Conservation (phyloP, 2,888 invertebrate species). For the Germaria angustata region DNA sequence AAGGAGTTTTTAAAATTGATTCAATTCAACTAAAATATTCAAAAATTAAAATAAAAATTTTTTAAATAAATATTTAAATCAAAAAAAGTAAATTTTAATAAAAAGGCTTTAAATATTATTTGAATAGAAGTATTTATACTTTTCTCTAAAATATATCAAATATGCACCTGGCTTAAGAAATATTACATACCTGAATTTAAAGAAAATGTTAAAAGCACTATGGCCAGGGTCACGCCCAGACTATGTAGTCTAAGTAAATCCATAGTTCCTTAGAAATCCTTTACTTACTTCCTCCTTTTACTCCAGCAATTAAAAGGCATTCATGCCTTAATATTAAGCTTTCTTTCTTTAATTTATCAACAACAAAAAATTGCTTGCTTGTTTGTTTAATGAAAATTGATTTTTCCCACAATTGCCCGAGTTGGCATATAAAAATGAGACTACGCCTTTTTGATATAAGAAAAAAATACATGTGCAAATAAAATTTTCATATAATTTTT, state of each 20-base stretch:
- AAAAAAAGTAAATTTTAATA: background rate
- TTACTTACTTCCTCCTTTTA: slow-evolving; percentile 48
- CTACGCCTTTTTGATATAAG: slow-evolving; percentile 61
- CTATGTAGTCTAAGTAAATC: slow-evolving; percentile 33
- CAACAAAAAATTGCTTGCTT: slow-evolving; percentile 13
- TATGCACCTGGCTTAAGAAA: background rate
- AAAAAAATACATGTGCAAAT: slow-evolving; percentile 38
- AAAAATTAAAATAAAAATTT: background rate
- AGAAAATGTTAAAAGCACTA: slow-evolving; percentile 40
- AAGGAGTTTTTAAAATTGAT: slow-evolving; percentile 55
- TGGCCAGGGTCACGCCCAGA: slow-evolving; percentile 61
- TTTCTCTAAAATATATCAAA: slow-evolving; percentile 36
- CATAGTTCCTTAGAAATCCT: slow-evolving; percentile 38
- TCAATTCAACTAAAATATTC: background rate
- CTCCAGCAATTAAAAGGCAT: background rate
- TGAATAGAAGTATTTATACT: background rate
- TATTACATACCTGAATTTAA: slow-evolving; percentile 56
- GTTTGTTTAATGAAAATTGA: slow-evolving; percentile 52
- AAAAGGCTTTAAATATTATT: slow-evolving; percentile 36
- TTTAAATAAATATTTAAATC: slow-evolving; percentile 8
- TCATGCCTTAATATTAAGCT: background rate
- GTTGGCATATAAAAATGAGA: slow-evolving; percentile 35
- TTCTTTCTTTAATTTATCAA: background rate
- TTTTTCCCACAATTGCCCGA: slow-evolving; percentile 48
- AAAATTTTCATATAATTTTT: slow-evolving; percentile 33